These are phyloP conservation scores for Cataglyphis altisquamis DNA, from an alignment of 2,888 invertebrate genomes.

Conservation along the genomic window DNA sequence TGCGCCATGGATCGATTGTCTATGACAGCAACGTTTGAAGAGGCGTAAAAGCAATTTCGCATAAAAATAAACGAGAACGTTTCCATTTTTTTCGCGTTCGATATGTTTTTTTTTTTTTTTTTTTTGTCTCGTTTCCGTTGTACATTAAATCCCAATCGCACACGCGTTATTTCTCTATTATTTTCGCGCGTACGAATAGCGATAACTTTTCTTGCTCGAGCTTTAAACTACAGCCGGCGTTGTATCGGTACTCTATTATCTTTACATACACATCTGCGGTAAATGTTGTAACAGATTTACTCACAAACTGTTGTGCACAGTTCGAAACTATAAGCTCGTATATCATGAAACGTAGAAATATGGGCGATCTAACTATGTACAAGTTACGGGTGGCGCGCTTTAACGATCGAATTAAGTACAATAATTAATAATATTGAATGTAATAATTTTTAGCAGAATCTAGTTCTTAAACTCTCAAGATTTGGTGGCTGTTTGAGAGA, in stretches of 20 bases:
- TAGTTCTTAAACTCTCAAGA: not conserved
- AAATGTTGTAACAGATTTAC: slow-evolving; percentile 21
- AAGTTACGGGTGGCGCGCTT: not conserved
- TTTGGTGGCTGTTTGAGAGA: not conserved
- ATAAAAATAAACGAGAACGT: slow-evolving; percentile 29
- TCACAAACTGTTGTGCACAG: slow-evolving; percentile 18
- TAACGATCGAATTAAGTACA: slow-evolving; percentile 8
- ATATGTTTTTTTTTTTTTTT: slow-evolving; percentile 24
- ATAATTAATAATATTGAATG: slow-evolving; percentile 12
- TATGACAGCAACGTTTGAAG: slow-evolving; percentile 27
- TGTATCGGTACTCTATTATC: not conserved
- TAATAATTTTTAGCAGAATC: not conserved
- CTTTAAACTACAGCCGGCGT: slow-evolving; percentile 42
- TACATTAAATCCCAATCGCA: slow-evolving; percentile 40
- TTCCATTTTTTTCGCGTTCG: slow-evolving; percentile 18
- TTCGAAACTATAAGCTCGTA: slow-evolving; percentile 19
- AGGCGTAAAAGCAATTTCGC: slow-evolving; percentile 30
- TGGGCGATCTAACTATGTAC: not conserved
- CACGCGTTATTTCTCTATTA: slow-evolving; percentile 14
- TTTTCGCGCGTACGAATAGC: slow-evolving; percentile 4
- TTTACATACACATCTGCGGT: not conserved
- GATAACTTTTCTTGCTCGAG: slow-evolving; percentile 33
- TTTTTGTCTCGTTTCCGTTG: not conserved
- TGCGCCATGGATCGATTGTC: slow-evolving; percentile 21
- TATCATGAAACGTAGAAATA: slow-evolving; percentile 21